Conservation (phyloP, 2,888 invertebrate species). For the Chloroclystis v-ata region DNA sequence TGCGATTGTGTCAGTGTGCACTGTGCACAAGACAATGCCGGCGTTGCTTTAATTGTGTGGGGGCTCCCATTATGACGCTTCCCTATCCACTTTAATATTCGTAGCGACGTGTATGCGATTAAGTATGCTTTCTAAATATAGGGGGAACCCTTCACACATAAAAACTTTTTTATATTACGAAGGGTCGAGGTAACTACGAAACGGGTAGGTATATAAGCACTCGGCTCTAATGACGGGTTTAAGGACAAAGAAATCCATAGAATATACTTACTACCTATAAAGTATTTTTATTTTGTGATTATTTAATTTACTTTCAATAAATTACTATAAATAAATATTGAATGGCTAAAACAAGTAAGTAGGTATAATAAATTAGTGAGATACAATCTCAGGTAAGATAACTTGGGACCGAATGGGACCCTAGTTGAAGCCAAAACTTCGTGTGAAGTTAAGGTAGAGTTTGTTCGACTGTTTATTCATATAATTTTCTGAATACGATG, state of each 20-base stretch:
- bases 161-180: slow-evolving; percentile 55
- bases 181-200: slow-evolving; percentile 64
- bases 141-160: slow-evolving; percentile 62
- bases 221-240: slow-evolving; percentile 56
- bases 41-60: slow-evolving; percentile 58
- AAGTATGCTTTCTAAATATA: slow-evolving; percentile 73
- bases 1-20: slow-evolving; percentile 34
- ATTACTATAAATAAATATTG: too few relatives aligned
- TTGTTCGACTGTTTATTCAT: too few relatives aligned
- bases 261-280: slow-evolving; percentile 26
- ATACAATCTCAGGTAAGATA: too few relatives aligned
- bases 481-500: too few relatives aligned
- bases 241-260: slow-evolving; percentile 39
- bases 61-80: slow-evolving; percentile 69
- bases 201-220: slow-evolving; percentile 57
- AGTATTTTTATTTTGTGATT: slow-evolving; percentile 7
- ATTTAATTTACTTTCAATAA: too few relatives aligned
- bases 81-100: slow-evolving; percentile 74
- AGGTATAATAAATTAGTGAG: too few relatives aligned
- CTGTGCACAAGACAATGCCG: slow-evolving; percentile 55
- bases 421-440: too few relatives aligned
- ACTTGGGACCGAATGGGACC: too few relatives aligned
- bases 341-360: too few relatives aligned
- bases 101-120: slow-evolving; percentile 66
- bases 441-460: too few relatives aligned